A percentile compares a stretch with the other conserved stretches of the same genome.
Conservation (phyloP, 2,888 invertebrate genomes). For the Germaria angustata region DNA sequence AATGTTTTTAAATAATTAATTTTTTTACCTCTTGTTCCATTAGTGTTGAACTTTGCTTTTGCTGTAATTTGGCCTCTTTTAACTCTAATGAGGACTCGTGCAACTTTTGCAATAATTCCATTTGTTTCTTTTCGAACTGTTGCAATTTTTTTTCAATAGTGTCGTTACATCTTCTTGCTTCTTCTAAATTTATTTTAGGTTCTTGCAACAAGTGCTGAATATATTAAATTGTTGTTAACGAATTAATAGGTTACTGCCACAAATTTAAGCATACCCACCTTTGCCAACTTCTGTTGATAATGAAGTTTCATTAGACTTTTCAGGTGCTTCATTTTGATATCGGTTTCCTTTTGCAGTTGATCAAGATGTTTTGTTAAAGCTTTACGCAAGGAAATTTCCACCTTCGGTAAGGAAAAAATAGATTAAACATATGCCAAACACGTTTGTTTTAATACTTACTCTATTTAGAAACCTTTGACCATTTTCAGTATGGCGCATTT, state of each 20-base stretch:
- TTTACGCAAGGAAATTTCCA: constrained; percentile 75
- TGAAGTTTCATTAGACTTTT: constrained; percentile 74
- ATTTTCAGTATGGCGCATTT: constrained; percentile 75
- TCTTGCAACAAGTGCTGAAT: constrained; percentile 69
- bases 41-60: background rate
- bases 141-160: constrained; percentile 73
- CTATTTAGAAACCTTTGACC: constrained; percentile 77
- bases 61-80: constrained; percentile 6
- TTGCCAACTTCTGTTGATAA: constrained; percentile 74
- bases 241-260: background rate
- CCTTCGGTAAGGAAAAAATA: constrained; percentile 60
- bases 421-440: background rate
- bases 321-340: constrained; percentile 75
- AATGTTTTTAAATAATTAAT: background rate
- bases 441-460: constrained; percentile 70
- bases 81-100: constrained; percentile 65
- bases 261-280: constrained; percentile 70
- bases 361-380: constrained; percentile 74
- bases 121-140: constrained; percentile 74
- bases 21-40: background rate
- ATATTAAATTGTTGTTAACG: background rate
- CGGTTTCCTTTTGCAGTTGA: constrained; percentile 72
- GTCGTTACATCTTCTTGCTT: constrained; percentile 71
- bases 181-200: constrained; percentile 63
- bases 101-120: constrained; percentile 72